Evolutionary conservation across 1,140 invertebrate species (phyloP), one percentile per base, ranked within the genome.

Genomic region (Matsumurasca onukii): DNA sequence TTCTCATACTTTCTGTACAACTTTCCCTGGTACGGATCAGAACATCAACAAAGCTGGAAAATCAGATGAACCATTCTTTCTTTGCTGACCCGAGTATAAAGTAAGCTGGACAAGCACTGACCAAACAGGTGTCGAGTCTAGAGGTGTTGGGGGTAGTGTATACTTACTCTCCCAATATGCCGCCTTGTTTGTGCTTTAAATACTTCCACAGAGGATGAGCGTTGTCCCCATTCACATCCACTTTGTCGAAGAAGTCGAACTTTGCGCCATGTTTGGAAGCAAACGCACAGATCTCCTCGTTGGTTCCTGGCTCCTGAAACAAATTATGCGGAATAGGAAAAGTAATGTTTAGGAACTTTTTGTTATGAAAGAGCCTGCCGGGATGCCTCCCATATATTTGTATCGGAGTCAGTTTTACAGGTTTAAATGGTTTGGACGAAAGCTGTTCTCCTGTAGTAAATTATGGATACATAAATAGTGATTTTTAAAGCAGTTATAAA

Each of bases 151-250:
- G n/a, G n/a, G n/a, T n/a, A n/a, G n/a, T n/a, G n/a, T n/a, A 9
- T 39, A 17, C 34, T 39, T 17, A 39, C 34, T 17, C 17, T 39
- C 34, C 34, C 34, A 39, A 17, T 9, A 17, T 39, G 34, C 34
- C 34, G 5, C 34, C 55, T n/a, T 5, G 25, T 29, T 59, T 59
- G 55, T 86, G 78, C 80, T 97, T 95, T 70, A 98, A 81, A 77
- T 89, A 98, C 69, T 91, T 90, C 82, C 86, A 98, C n/a, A 98
- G 76, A 0, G 95, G 95, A 81, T 91, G 87, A 13, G 94, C 89
- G 70, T 88, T 80, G 9, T 89, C 85, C 0, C 95, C 94, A 79
- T 98, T 98, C 0, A 98, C 95, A 75, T 96, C 85, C 27, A 97
- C 83, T 80, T 89, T 88, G 71, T 86, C 82, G 73, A 88, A 92